Base-by-base conservation (phyloP, 2,113 vertebrate species). In the Coracopsis vasa region DNA sequence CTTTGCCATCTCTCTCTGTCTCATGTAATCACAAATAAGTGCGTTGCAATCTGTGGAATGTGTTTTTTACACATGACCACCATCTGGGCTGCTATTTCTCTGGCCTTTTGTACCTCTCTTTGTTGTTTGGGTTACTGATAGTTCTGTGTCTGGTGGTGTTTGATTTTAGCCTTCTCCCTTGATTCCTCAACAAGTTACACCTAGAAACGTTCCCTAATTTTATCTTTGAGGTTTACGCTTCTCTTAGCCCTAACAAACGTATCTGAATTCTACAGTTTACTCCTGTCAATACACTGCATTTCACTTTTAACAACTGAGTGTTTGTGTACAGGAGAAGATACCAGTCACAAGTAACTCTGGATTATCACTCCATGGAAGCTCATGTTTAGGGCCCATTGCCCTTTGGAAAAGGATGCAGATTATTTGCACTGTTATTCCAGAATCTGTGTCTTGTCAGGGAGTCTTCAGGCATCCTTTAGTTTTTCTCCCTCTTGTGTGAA, bases 51-150 rank as follows among this genome's bases (percentile, higher is more conserved):
- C 95, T 95, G 96, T 84, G 84, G 93, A 91, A 95, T 95, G 87
- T 95, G 90, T 92, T 97, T 96, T 96, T 96, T 95, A 58, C 95
- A 95, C 95, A 96, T 94, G 95, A 96, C 90, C 90, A 92, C 95
- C 94, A 97, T 96, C 94, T 97, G 96, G 90, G 85, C 80, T 85
- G 95, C 95, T 96, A 88, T 92, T 90, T 92, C 84, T 93, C 65
- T 88, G 87, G 81, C 96, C 93, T 97, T 94, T 95, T 94, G 95
- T 83, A 96, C 86, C 84, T 95, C 78, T 93, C 89, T 70, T 67
- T 90, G 81, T 93, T 94, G 96, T 92, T 94, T 96, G 94, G 84
- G 88, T 95, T 90, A 93, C 89, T 95, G 94, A 86, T 94, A 94
- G 74, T 94, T 95, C 47, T 95, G 77, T 95, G 85, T 95, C 80